Percentiles rank a stretch among this genome's conserved stretches.
Conservation (phyloP, 1,140 invertebrate genomes). For the Argopecten irradians region DNA sequence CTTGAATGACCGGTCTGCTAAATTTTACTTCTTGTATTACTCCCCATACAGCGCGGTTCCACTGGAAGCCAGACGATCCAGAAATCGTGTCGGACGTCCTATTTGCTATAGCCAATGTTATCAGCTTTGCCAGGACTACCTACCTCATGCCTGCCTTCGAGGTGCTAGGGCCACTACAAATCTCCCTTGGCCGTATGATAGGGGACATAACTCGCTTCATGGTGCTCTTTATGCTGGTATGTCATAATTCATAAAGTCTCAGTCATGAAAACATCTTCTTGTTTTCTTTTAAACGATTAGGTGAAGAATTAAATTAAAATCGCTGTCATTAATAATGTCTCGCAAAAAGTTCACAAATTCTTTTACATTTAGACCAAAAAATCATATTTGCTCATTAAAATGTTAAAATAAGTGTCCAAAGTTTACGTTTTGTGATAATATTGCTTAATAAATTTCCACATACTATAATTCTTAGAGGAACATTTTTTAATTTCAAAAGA, state of each 20-base stretch:
- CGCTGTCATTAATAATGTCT: too few species aligned
- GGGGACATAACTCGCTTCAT: conserved; percentile 77
- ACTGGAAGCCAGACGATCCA: conserved; percentile 75
- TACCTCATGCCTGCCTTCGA: conserved; percentile 78
- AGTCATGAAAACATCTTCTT: too few species aligned
- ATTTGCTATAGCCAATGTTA: conserved; percentile 77
- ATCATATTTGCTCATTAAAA: too few species aligned
- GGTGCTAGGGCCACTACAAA: conserved; percentile 76
- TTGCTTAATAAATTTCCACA: too few species aligned
- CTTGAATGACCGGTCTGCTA: too few species aligned
- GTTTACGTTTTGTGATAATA: too few species aligned
- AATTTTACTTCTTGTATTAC: too few species aligned
- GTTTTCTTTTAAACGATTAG: conserved; percentile 3
- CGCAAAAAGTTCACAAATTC: too few species aligned
- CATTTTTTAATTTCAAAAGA: too few species aligned
- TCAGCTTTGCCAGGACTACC: conserved; percentile 76
- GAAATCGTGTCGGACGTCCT: conserved; percentile 77
- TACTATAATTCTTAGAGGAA: too few species aligned
- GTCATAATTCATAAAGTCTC: conserved; percentile 35
- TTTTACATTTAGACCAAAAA: too few species aligned
- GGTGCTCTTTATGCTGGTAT: conserved; percentile 75
- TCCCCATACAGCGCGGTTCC: conserved; percentile 70
- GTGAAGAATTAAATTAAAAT: conserved; percentile 26
- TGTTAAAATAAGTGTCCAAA: too few species aligned
- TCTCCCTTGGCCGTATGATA: conserved; percentile 77